Percentiles rank a stretch among this genome's conserved stretches.
Conservation (phyloP, 2,797 vertebrate genomes). For the Cheirogaleus major region DNA sequence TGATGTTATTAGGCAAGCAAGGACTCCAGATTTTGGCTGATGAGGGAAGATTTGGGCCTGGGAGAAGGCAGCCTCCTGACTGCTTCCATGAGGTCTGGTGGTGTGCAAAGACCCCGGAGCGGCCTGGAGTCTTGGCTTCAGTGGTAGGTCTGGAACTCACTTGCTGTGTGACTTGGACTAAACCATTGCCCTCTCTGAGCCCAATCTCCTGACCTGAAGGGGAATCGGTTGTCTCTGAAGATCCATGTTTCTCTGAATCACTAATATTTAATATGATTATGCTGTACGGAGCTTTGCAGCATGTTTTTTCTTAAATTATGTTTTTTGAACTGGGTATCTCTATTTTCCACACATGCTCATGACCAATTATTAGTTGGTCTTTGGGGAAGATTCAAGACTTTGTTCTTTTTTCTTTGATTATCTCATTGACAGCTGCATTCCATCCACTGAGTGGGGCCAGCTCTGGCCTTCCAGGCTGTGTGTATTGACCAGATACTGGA, state of each 20-base stretch:
- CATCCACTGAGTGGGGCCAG: fast-evolving
- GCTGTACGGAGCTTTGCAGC: neutral
- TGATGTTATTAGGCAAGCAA: conserved; percentile 40
- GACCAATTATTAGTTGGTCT: neutral
- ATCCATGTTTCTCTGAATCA: neutral
- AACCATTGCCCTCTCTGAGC: neutral
- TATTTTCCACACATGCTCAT: neutral
- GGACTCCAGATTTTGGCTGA: neutral
- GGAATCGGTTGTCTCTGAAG: neutral
- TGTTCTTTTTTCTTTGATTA: conserved; percentile 51
- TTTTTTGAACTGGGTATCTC: neutral
- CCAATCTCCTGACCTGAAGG: neutral
- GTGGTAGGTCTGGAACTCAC: neutral
- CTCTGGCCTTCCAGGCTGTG: neutral
- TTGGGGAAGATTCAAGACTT: conserved; percentile 5
- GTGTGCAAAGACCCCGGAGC: neutral
- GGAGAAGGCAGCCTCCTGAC: neutral
- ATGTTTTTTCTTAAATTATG: neutral
- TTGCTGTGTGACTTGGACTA: conserved; percentile 18
- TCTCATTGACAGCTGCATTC: neutral
- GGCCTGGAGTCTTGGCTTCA: neutral
- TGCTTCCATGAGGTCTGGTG: neutral
- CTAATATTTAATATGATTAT: neutral
- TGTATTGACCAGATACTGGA: neutral
- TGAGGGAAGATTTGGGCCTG: neutral